Conservation (phyloP, 1,140 invertebrate genomes). For the Bilobella aurantiaca region DNA sequence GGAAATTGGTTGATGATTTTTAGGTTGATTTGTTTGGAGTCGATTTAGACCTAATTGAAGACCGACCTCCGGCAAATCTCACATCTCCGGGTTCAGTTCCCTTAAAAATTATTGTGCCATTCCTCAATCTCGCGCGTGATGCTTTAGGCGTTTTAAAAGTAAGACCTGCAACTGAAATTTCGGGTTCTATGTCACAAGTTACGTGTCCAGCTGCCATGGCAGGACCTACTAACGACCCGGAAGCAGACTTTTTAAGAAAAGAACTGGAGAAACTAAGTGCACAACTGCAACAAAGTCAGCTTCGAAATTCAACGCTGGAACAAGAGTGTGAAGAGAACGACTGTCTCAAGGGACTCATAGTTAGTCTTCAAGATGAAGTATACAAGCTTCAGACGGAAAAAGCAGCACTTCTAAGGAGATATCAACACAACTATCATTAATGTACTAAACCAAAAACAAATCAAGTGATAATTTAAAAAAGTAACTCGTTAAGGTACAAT, state of each 20-base stretch:
- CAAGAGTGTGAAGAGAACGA: slow-evolving; percentile 11
- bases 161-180: background rate
- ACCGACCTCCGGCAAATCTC: slow-evolving; percentile 64
- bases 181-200: too few relatives aligned
- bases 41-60: slow-evolving; percentile 64
- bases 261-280: slow-evolving; percentile 16
- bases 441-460: background rate
- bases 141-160: slow-evolving; percentile 60
- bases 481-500: background rate
- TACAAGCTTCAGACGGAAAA: slow-evolving; percentile 19
- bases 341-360: slow-evolving; percentile 19
- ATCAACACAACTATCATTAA: background rate
- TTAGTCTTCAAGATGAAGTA: slow-evolving; percentile 25
- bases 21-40: slow-evolving; percentile 55
- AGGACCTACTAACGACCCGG: background rate
- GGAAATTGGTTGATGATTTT: slow-evolving; percentile 14
- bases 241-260: background rate
- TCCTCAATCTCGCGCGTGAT: slow-evolving; percentile 54
- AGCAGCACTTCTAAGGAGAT: background rate
- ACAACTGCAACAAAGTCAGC: slow-evolving; percentile 17
- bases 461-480: background rate
- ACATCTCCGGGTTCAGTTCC: slow-evolving; percentile 70
- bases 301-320: slow-evolving; percentile 12
- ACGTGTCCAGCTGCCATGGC: too few relatives aligned
- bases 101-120: slow-evolving; percentile 59